phyloP scores from a whole-genome alignment of 1,140 invertebrate genomes.

The Lethocerus indicus region DNA sequence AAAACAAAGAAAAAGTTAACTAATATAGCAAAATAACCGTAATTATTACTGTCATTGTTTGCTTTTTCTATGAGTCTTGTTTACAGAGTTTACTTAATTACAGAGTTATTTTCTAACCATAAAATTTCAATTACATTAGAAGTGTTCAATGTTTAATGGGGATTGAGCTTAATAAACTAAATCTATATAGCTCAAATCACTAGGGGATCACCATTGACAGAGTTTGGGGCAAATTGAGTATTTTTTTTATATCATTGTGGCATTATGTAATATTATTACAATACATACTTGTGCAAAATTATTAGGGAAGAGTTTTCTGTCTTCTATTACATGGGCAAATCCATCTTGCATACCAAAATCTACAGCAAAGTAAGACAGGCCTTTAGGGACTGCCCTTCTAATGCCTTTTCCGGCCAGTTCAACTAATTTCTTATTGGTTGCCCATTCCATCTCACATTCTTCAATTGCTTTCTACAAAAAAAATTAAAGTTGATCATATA shows the following conservation, averaged over 20 bases:
- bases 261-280: constrained; percentile 1
- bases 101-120: neutral
- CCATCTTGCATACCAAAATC: constrained; percentile 81
- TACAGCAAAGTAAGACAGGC: constrained; percentile 85
- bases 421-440: constrained; percentile 88
- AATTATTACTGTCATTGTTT: neutral
- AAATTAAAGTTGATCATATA: neutral
- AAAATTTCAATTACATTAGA: too few species aligned
- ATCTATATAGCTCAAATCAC: too few species aligned
- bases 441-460: constrained; percentile 90
- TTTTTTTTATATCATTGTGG: too few species aligned
- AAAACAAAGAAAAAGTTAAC: neutral
- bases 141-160: too few species aligned
- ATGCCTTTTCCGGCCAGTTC: constrained; percentile 54
- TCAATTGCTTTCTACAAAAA: constrained; percentile 68
- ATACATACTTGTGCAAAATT: constrained; percentile 74
- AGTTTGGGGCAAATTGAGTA: too few species aligned
- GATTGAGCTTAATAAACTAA: too few species aligned
- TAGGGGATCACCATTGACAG: too few species aligned
- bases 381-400: constrained; percentile 72
- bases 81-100: neutral
- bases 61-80: neutral
- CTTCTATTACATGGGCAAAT: constrained; percentile 93
- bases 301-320: constrained; percentile 67
- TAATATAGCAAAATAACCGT: constrained; percentile 2